Conservation (phyloP, 2,113 vertebrate genomes). For the Oncorhynchus masou region DNA sequence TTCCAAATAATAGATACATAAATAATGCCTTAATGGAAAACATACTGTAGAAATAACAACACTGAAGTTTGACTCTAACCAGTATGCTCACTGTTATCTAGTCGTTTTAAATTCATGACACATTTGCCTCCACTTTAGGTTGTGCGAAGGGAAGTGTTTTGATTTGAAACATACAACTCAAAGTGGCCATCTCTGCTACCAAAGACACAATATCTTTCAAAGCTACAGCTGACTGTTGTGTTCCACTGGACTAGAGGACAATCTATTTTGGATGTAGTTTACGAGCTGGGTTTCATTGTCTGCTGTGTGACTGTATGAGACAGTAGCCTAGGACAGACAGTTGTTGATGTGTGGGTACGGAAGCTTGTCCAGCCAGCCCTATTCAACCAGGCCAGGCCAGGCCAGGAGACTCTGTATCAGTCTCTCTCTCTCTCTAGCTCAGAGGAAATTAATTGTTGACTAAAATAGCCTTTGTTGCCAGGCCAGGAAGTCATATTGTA, state of each 20-base stretch:
- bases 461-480: slow-evolving; percentile 89
- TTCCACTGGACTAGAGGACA: background rate
- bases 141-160: no score
- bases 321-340: slow-evolving; percentile 27
- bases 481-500: slow-evolving; percentile 86
- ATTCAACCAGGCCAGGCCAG: slow-evolving; percentile 10
- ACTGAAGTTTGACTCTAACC: no score
- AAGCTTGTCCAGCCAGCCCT: background rate
- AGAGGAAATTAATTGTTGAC: slow-evolving; percentile 91
- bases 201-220: background rate
- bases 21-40: no score
- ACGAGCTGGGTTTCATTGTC: slow-evolving; percentile 18
- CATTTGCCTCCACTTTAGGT: no score
- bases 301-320: background rate
- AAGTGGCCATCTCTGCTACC: background rate
- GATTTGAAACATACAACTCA: background rate
- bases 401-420: slow-evolving; percentile 50
- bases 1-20: no score
- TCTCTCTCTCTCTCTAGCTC: slow-evolving; percentile 60
- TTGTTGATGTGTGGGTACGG: slow-evolving; percentile 46
- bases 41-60: no score
- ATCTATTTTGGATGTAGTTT: slow-evolving; percentile 34
- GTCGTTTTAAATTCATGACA: no score
- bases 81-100: no score
- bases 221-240: background rate